Base-by-base conservation (phyloP, 2,888 invertebrate species). In the Agrotis clavis region DNA sequence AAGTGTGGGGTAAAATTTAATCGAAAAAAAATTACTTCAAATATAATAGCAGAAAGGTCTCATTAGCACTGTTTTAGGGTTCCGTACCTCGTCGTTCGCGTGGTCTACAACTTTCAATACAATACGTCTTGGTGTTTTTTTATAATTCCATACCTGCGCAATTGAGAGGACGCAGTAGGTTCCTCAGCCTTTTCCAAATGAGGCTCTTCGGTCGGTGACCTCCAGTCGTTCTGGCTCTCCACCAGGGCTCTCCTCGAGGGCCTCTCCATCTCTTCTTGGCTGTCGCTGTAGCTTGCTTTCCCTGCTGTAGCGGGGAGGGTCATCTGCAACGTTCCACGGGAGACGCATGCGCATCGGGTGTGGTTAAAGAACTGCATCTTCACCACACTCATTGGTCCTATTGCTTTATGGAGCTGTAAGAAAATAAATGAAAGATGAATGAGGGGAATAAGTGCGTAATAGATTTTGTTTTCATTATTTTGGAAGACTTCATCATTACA, bases 301-400 rank as follows among this genome's bases (percentile, higher is more conserved):
- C 76, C 90, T 4, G 84, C 78, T 19, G 86, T 85, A 1, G 84
- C 72, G 4, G 85, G 71, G 30, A 87, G 79, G 9, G 89, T 89
- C 53, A 86, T 90, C 69, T 92, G 91, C 6, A 93, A 81, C 0
- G 92, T 91, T 4, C 90, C 92, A 0, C 92, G 90, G 1, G 93
- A 89, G 11, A 96, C 92, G 86, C 96, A 96, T 1, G 90, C 93
- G 86, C 96, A 96, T 4, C 89, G 83, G 2, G 96, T 96, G 87
- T 96, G 96, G 84, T 96, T 96, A 89, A 90, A 95, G 87, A 96
- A 96, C 73, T 91, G 82, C 90, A 96, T 93, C 4, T 92, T 90
- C 0, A 94, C 92, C 0, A 90, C 86, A 41, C 85, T 90, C 59
- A 92, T 86, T 70, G 89, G 91, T 4, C 92, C 92, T 71, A 93